Evolutionary conservation across 2,888 invertebrate species (phyloP), one percentile per base, ranked within the genome.

Genomic region (Arctia plantaginis): DNA sequence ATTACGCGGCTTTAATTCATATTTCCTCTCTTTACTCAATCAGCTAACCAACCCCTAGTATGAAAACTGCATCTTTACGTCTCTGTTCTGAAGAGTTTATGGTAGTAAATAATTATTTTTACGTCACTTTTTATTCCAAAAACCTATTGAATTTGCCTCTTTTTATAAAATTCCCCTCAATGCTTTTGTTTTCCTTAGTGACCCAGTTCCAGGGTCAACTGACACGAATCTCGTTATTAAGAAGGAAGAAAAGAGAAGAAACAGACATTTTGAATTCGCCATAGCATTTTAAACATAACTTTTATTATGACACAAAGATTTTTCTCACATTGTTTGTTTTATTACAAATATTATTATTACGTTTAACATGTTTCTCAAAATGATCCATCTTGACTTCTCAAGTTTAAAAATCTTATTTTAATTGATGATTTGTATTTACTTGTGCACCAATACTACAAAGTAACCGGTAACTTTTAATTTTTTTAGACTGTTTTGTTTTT

Each of bases 181-280:
- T 4, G 0, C n/a, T n/a, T 27, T 18, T 8, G n/a, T 41, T 41
- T 35, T 27, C 18, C 3, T 66, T 41, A 44, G 8, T 15, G 27
- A 8, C 41, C 27, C 41, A 27, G 15, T 27, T 66, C 41, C 41
- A 10, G 8, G 20, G 41, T 27, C 18, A 30, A 18, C 20, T 47
- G 44, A 30, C 23, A 47, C 67, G 67, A 47, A 44, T 67, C 67
- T 67, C 41, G n/a, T n/a, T 55, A 55, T 55, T 51, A 23, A 51
- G 23, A 51, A 51, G 23, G 2, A 0, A 51, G 23, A 6, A 23
- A 10, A 2, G 55, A 23, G 0, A 55, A 23, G 12, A 55, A 55
- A 10, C 8, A 59, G 15, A 6, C 27, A 27, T 15, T 59, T 27
- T 15, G 15, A 13, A 27, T n/a, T 55, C n/a, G 55, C n/a, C 27